phyloP scores from a whole-genome alignment of 1,140 invertebrate species.

The Nilaparvata lugens region DNA sequence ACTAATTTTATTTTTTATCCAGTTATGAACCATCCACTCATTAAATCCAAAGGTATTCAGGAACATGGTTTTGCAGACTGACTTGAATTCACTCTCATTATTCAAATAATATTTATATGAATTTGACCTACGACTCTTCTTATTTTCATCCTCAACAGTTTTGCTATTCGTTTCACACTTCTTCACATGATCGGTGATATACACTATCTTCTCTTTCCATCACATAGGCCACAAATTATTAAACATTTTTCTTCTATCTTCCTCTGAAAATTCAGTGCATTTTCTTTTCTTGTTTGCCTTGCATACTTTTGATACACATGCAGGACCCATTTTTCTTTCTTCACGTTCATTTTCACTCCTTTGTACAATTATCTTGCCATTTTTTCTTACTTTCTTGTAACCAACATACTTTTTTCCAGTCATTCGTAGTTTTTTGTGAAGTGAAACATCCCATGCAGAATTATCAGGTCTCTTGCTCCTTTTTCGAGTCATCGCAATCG shows the following conservation, averaged over 20 bases:
- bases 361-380: constrained; percentile 3
- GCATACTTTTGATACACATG: constrained; percentile 6
- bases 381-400: constrained; percentile 4
- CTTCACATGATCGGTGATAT: constrained; percentile 11
- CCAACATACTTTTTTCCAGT: constrained; percentile 13
- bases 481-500: not conserved
- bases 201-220: constrained; percentile 7
- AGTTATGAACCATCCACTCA: constrained; percentile 17
- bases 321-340: constrained; percentile 8
- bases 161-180: not conserved
- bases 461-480: constrained; percentile 4
- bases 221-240: not conserved
- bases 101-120: constrained; percentile 10
- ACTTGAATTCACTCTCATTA: constrained; percentile 6
- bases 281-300: constrained; percentile 7
- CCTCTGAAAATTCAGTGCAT: too few species aligned
- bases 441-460: constrained; percentile 7
- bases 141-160: not conserved
- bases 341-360: constrained; percentile 6
- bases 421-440: constrained; percentile 11
- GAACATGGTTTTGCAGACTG: constrained; percentile 18
- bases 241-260: constrained; percentile 5
- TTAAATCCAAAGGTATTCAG: constrained; percentile 16
- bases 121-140: constrained; percentile 5
- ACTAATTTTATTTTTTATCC: constrained; percentile 1